Percentiles rank a stretch among this genome's conserved stretches.
Evolutionary conservation across 2,888 invertebrate genomes (phyloP).

Genomic region (Cepaea hortensis): DNA sequence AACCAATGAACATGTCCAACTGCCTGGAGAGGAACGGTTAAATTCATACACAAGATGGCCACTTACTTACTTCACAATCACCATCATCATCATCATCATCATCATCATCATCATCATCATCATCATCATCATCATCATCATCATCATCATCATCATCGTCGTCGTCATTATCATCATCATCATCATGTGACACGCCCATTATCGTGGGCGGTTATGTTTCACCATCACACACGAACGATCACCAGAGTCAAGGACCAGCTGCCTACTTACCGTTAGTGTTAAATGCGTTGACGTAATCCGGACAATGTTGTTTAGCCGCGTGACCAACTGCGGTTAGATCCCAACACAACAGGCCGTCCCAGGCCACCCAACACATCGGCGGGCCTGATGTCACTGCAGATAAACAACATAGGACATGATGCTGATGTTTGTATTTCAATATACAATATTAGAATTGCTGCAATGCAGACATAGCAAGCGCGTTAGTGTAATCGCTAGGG

Average conservation of each 20-base stretch:
- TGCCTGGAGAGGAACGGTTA: too few species aligned
- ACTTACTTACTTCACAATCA: too few species aligned
- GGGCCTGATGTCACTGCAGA: slow-evolving; percentile 9
- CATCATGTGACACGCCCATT: not conserved
- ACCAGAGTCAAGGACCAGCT: not conserved
- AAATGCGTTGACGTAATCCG: slow-evolving; percentile 80
- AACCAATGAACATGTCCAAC: too few species aligned
- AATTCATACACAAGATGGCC: too few species aligned
- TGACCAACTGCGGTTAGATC: slow-evolving; percentile 85
- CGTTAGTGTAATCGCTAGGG: too few species aligned
- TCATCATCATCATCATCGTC: not conserved
- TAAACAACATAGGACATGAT: not conserved
- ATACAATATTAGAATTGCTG: too few species aligned
- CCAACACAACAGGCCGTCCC: slow-evolving; percentile 89
- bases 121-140: not conserved
- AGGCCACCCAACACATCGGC: slow-evolving; percentile 45
- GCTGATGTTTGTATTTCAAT: too few species aligned
- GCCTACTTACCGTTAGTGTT: slow-evolving; percentile 60
- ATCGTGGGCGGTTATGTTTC: not conserved
- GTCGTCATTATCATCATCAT: not conserved
- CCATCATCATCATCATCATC: too few species aligned
- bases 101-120: not conserved
- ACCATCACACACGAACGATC: not conserved
- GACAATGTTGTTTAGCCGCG: slow-evolving; percentile 84
- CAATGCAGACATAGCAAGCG: too few species aligned